Evolutionary conservation across 2,888 invertebrate genomes (phyloP).

Genomic region (Rhopalosiphum nymphaeae): DNA sequence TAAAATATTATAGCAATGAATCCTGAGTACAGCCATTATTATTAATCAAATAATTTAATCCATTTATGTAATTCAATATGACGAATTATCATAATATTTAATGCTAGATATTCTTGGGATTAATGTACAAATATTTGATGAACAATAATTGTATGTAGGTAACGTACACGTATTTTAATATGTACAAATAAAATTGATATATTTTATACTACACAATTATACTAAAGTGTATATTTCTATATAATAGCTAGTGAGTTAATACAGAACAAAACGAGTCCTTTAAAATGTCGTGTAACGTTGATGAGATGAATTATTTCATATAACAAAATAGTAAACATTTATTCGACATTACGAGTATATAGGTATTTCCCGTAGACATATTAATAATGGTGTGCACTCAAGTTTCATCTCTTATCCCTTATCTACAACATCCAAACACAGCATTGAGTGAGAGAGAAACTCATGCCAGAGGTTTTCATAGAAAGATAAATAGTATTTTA

Average conservation of each 20-base stretch:
- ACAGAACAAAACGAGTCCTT: background rate
- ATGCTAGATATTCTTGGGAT: background rate
- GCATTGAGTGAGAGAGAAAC: background rate
- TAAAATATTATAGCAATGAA: background rate
- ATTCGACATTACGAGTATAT: background rate
- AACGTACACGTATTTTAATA: background rate
- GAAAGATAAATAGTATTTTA: constrained; percentile 29
- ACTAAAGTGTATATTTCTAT: background rate
- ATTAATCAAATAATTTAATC: background rate
- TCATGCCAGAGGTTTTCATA: background rate
- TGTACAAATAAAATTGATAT: background rate
- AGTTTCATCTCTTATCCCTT: background rate
- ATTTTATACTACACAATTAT: background rate
- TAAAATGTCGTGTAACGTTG: background rate
- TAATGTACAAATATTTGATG: background rate
- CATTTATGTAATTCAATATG: background rate
- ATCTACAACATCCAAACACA: background rate
- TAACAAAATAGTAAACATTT: background rate
- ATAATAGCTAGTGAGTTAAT: background rate
- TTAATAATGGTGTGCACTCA: background rate
- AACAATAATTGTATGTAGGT: background rate
- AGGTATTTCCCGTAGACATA: background rate
- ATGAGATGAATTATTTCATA: background rate
- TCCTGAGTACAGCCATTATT: background rate
- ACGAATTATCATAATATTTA: background rate